Percentiles rank a stretch among this genome's conserved stretches.
Evolutionary conservation across 2,888 invertebrate genomes (phyloP).

Genomic region (Gnatocerus cornutus): DNA sequence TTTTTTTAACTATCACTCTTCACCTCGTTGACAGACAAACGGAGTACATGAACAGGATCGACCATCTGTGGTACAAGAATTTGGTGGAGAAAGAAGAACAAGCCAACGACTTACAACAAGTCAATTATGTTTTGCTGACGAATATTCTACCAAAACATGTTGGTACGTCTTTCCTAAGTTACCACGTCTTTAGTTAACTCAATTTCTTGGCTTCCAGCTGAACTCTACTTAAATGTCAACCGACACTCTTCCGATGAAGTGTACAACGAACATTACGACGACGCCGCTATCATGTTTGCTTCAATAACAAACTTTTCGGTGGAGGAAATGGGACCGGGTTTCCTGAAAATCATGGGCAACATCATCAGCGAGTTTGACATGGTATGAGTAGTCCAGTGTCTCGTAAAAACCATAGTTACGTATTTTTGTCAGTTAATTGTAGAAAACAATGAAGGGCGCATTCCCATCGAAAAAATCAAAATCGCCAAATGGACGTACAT

Average conservation of each 20-base stretch:
- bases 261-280: constrained; percentile 86
- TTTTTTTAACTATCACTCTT: constrained; percentile 83
- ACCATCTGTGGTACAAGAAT: constrained; percentile 85
- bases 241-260: constrained; percentile 85
- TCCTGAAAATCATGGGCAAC: constrained; percentile 81
- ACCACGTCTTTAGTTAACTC: no score
- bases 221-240: constrained; percentile 83
- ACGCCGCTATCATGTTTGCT: constrained; percentile 97
- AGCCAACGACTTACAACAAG: constrained; percentile 87
- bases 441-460: constrained; percentile 68
- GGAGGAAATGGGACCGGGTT: constrained; percentile 79
- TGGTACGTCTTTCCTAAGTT: constrained; percentile 74
- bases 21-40: constrained; percentile 91
- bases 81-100: constrained; percentile 87
- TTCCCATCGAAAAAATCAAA: constrained; percentile 95
- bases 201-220: constrained; percentile 73
- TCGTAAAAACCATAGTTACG: constrained; percentile 71
- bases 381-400: constrained; percentile 78
- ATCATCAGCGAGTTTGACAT: constrained; percentile 96
- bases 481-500: constrained; percentile 97
- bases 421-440: constrained; percentile 51
- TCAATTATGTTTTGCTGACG: constrained; percentile 90
- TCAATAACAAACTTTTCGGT: constrained; percentile 75
- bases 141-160: constrained; percentile 96
- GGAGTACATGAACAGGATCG: constrained; percentile 91